Base-by-base conservation (phyloP, 2,113 vertebrate species). In the Hystrix brachyura region DNA sequence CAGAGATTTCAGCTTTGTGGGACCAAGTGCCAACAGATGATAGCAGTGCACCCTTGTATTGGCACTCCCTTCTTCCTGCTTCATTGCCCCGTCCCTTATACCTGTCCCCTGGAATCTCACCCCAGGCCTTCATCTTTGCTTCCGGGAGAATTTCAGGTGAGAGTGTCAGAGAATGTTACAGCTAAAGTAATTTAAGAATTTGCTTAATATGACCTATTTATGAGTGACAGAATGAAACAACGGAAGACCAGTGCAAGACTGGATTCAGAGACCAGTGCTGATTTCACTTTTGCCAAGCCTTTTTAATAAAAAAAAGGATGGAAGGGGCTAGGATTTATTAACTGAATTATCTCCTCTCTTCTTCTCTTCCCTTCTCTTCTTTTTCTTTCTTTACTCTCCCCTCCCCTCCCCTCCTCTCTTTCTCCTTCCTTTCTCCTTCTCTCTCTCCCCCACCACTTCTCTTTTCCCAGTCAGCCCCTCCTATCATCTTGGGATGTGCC, bases 181-280 rank as follows among this genome's bases (percentile, higher is more conserved):
- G 65, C 27, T 76, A 46, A 79, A 82, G 86, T 60, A 86, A 76
- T 62, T 94, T 92, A 67, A 87, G 48, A 94, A 87, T 83, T 79
- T 72, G 15, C 38, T 87, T 71, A 78, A 32, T 71, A 34, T 72
- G 51, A 65, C 57, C 51, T 72, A 69, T 5, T 60, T 14, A 48
- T 88, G 46, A 71, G n/a, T n/a, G 43, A 79, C n/a, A 71, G 82
- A 85, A 43, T 69, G 83, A 88, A 91, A 67, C 15, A 72, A 92
- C 59, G 71, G 87, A 48, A 74, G 88, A n/a, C 23, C 80, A 59
- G 87, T 34, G 38, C 48, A 87, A 48, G 43, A 62, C n/a, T 78
- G 17, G 38, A 65, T 95, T 90, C 57, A 78, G 19, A 95, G 72
- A 74, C 21, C 17, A 60, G 74, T 25, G 23, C 7, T 83, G 38